These are phyloP conservation scores for Drosophila multiciliata DNA, from an alignment of 2,888 invertebrate genomes.

Conservation along the genomic window DNA sequence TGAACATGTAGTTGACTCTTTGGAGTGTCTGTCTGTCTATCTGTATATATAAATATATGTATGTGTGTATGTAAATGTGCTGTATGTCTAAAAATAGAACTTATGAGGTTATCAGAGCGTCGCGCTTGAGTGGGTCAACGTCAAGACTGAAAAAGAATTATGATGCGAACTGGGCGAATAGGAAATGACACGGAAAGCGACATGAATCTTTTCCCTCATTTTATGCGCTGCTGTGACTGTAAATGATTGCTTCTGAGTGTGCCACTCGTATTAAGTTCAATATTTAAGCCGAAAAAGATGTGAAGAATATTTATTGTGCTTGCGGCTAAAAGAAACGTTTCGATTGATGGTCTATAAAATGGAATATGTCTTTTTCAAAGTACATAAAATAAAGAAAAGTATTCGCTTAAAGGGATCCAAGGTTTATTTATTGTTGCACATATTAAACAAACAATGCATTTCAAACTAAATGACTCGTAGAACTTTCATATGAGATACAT, in stretches of 20 bases:
- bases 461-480: background rate
- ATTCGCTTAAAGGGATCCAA: background rate
- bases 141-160: conserved; percentile 49
- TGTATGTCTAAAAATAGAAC: conserved; percentile 58
- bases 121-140: conserved; percentile 75
- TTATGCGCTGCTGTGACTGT: conserved; percentile 16
- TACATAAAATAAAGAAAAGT: background rate
- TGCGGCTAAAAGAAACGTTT: conserved; percentile 1
- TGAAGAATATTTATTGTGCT: background rate
- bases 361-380: background rate
- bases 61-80: conserved; percentile 36
- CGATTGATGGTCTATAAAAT: background rate
- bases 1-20: conserved; percentile 73
- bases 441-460: background rate
- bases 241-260: conserved; percentile 30
- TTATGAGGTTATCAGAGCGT: conserved; percentile 76
- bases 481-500: background rate
- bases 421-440: background rate
- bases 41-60: background rate
- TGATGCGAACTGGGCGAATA: conserved; percentile 36
- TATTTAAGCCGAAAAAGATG: background rate
- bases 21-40: conserved; percentile 10
- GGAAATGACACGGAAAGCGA: conserved; percentile 46
- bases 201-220: conserved; percentile 34
- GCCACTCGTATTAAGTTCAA: conserved; percentile 29